Evolutionary conservation across 1,140 invertebrate species (phyloP).

Genomic region (Schlechtendalia chinensis): DNA sequence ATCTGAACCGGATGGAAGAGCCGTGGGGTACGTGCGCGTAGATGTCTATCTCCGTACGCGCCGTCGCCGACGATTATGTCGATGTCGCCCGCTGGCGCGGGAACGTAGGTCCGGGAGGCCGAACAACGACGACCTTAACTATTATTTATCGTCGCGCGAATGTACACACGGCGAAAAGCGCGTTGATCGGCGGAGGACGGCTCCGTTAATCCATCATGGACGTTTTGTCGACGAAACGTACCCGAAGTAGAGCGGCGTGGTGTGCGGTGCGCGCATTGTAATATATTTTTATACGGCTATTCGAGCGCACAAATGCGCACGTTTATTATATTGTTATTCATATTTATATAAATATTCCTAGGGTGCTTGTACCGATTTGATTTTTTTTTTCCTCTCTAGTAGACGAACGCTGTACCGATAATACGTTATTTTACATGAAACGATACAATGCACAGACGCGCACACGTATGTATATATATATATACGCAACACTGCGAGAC

Average conservation of each 20-base stretch:
- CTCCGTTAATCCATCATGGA: not conserved
- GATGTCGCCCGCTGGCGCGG: constrained; percentile 15
- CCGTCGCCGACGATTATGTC: not conserved
- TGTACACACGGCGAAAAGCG: not conserved
- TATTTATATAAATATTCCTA: not conserved
- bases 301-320: not conserved
- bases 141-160: not conserved
- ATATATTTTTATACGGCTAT: not conserved
- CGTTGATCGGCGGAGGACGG: constrained; percentile 13
- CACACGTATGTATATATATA: too few species aligned
- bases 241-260: constrained; percentile 15
- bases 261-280: not conserved
- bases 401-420: not conserved
- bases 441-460: not conserved
- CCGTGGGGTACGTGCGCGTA: not conserved
- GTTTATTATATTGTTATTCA: not conserved
- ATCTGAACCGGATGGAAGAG: constrained; percentile 41
- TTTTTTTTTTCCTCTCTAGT: not conserved
- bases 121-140: constrained; percentile 20
- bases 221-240: constrained; percentile 23
- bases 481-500: too few species aligned
- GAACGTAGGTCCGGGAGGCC: constrained; percentile 38
- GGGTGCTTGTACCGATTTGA: not conserved
- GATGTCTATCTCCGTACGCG: constrained; percentile 22
- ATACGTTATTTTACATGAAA: not conserved